Percentiles rank a stretch among this genome's conserved stretches.
phyloP scores from a whole-genome alignment of 1,140 invertebrate species.

The Calliopsis andreniformis region DNA sequence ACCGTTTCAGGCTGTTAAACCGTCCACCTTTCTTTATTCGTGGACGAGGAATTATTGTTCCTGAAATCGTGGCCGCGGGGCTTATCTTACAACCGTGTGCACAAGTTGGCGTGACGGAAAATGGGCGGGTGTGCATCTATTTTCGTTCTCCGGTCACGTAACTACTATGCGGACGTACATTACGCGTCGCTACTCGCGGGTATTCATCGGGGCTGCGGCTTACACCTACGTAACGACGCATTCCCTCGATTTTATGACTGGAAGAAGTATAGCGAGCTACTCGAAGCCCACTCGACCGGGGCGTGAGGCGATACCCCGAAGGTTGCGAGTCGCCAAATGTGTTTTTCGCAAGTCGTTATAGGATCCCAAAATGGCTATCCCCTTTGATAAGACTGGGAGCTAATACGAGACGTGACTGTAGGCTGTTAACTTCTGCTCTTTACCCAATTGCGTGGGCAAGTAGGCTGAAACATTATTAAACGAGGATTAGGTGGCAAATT shows the following conservation, averaged over 20 bases:
- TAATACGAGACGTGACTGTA: too few relatives aligned
- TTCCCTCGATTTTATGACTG: background rate
- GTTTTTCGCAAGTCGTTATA: too few relatives aligned
- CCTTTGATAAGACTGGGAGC: too few relatives aligned
- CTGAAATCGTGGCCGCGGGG: conserved; percentile 50
- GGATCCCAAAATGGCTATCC: too few relatives aligned
- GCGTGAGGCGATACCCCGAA: too few relatives aligned
- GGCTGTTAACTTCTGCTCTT: too few relatives aligned
- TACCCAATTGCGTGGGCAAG: too few relatives aligned
- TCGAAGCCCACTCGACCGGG: too few relatives aligned
- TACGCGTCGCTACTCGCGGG: conserved; percentile 51
- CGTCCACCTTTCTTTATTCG: conserved; percentile 50
- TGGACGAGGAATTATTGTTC: conserved; percentile 54
- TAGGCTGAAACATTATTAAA: too few relatives aligned
- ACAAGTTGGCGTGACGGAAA: conserved; percentile 62
- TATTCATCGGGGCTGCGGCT: conserved; percentile 36
- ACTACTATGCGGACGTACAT: conserved; percentile 56
- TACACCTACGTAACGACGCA: background rate
- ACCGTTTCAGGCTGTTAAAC: conserved; percentile 38
- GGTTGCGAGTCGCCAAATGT: too few relatives aligned
- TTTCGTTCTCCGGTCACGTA: conserved; percentile 66
- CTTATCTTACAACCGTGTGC: conserved; percentile 47
- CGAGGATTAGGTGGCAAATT: too few relatives aligned
- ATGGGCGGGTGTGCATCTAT: conserved; percentile 61
- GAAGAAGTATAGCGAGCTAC: too few relatives aligned